Evolutionary conservation across 2,797 vertebrate genomes (phyloP), one percentile per base, ranked within the genome.

Genomic region (Squalus acanthias): DNA sequence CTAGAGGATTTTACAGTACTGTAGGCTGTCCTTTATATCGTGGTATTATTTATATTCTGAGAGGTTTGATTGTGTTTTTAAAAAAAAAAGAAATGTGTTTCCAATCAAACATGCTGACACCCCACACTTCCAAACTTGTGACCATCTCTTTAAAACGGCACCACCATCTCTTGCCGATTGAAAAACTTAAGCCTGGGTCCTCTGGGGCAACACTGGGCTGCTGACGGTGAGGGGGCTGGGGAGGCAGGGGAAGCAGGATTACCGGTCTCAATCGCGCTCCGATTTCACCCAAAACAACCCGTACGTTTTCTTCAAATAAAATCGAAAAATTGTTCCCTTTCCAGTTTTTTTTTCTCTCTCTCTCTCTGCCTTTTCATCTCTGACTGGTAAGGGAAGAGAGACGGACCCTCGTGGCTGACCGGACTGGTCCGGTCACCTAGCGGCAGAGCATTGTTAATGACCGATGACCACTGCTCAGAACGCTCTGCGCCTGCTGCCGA

Each of bases 31-130:
- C 65, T 24, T 69, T 46, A 93, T 69, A 69, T 93, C 20, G 91
- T 93, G 60, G 67, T 69, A 93, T 69, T 93, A 93, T 93, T 93
- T 69, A 69, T 69, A 93, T 93, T 17, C 67, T 39, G 24, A 93
- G 65, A 46, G n/a, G 67, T 93, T 93, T 69, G 63, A 46, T 93
- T 93, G 63, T 67, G 17, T 93, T 22, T 93, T 69, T 39, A 46
- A 93, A 50, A n/a, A 67, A 85, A 50, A 46, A 24, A 50, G 3
- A 85, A 50, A 24, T 85, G 46, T 5, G 53, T 57, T 50, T 85
- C 65, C n/a, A 24, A 46, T 67, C 63, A 69, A 46, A 69, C 22
- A 4, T 67, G 17, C 63, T 67, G 63, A 69, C 53, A 17, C 5
- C 91, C 91, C 7, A 29, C 87, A 4, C 53, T 89, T 57, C 87